These are phyloP conservation scores for Empidonax traillii DNA, from an alignment of 2,113 vertebrate species.

Conservation along the genomic window DNA sequence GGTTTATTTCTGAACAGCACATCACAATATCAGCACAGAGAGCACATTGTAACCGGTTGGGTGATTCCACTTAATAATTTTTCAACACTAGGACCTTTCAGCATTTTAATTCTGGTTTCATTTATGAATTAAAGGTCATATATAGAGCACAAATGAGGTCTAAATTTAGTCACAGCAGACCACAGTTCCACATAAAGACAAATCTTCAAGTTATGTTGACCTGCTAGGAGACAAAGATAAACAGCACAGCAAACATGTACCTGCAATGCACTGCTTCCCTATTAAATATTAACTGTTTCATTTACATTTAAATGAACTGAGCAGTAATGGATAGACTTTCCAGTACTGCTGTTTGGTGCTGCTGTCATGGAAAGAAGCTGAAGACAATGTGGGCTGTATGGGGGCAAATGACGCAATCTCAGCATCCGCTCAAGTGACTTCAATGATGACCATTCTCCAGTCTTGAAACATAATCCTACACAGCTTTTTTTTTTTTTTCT, in stretches of 20 bases:
- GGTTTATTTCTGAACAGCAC: slow-evolving; percentile 52
- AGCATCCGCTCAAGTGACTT: slow-evolving; percentile 68
- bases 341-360: slow-evolving; percentile 74
- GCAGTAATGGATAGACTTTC: slow-evolving; percentile 67
- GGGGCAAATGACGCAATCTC: slow-evolving; percentile 62
- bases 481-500: slow-evolving; percentile 27
- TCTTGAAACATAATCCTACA: slow-evolving; percentile 75
- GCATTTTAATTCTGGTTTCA: slow-evolving; percentile 58
- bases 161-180: slow-evolving; percentile 88
- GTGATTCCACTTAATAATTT: slow-evolving; percentile 59
- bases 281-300: slow-evolving; percentile 85
- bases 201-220: slow-evolving; percentile 90
- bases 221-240: slow-evolving; percentile 79
- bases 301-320: slow-evolving; percentile 83
- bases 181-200: slow-evolving; percentile 86
- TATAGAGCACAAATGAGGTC: slow-evolving; percentile 90
- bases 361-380: slow-evolving; percentile 74
- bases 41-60: slow-evolving; percentile 35
- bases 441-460: slow-evolving; percentile 62
- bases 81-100: slow-evolving; percentile 67
- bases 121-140: slow-evolving; percentile 83
- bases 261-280: slow-evolving; percentile 77
- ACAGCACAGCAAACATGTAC: slow-evolving; percentile 76
- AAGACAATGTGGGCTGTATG: slow-evolving; percentile 62
- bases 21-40: slow-evolving; percentile 52